Conservation (phyloP, 2,113 vertebrate genomes). For the Rissa tridactyla region DNA sequence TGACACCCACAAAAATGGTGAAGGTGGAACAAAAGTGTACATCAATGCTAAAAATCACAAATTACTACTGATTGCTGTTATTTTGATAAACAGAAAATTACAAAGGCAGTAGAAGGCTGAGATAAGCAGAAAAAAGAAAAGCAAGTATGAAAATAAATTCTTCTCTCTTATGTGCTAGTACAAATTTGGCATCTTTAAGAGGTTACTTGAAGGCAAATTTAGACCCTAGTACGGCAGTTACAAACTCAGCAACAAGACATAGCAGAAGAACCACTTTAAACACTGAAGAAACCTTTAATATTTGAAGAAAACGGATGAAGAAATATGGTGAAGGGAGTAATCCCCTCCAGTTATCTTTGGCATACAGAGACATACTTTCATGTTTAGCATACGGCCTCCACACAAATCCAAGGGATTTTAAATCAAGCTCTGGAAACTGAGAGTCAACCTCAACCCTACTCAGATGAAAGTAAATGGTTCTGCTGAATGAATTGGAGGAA, state of each 20-base stretch:
- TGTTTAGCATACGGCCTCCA: neutral
- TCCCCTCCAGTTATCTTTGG: neutral
- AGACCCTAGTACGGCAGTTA: neutral
- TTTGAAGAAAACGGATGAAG: neutral
- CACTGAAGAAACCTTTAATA: neutral
- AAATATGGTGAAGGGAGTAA: neutral
- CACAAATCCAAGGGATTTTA: neutral
- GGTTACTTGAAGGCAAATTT: neutral
- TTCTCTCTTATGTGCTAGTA: neutral
- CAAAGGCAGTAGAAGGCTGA: neutral
- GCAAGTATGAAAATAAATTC: neutral
- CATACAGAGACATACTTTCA: neutral
- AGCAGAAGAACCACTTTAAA: neutral
- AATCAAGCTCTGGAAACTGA: slow-evolving; percentile 3
- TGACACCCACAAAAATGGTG: neutral
- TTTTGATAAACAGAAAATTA: neutral
- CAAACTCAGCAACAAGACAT: neutral
- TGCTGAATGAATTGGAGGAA: slow-evolving; percentile 30
- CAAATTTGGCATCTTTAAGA: neutral
- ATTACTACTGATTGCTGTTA: neutral
- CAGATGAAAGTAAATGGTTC: neutral
- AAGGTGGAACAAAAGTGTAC: neutral
- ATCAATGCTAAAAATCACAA: neutral
- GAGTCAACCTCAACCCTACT: neutral
- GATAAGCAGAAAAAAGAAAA: neutral